Conservation (phyloP, 1,140 invertebrate species). For the Linepithema humile region DNA sequence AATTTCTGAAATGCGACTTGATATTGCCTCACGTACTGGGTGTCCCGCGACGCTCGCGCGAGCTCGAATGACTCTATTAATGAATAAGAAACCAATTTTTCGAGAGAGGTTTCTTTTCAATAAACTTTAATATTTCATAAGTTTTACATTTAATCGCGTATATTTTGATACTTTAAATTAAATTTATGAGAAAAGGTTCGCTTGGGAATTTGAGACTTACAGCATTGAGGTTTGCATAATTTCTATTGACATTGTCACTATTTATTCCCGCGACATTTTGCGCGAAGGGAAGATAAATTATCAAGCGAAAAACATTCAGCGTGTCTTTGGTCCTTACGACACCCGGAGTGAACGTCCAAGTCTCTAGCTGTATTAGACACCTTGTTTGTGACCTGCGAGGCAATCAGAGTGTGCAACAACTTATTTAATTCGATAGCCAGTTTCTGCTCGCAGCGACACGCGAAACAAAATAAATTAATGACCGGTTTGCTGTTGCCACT, state of each 20-base stretch:
- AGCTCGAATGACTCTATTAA: neutral
- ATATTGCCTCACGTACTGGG: neutral
- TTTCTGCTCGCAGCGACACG: slow-evolving; percentile 29
- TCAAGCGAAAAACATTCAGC: slow-evolving; percentile 57
- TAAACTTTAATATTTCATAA: neutral
- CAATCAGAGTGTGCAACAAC: slow-evolving; percentile 56
- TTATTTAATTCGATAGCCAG: slow-evolving; percentile 51
- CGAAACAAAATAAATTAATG: slow-evolving; percentile 28
- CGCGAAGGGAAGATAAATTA: slow-evolving; percentile 8
- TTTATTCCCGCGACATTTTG: neutral
- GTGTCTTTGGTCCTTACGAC: slow-evolving; percentile 74
- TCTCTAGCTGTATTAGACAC: slow-evolving; percentile 16
- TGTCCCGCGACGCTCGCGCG: neutral
- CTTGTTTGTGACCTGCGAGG: slow-evolving; percentile 23
- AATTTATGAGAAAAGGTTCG: neutral
- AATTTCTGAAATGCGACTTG: slow-evolving; percentile 20
- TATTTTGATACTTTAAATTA: neutral
- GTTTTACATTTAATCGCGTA: too few relatives aligned
- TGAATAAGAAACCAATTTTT: neutral
- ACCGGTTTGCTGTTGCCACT: neutral
- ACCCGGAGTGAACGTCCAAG: slow-evolving; percentile 61
- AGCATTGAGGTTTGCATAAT: neutral
- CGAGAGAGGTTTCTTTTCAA: neutral
- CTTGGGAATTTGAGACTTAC: too few relatives aligned
- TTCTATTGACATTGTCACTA: neutral